These are phyloP conservation scores for Rhaphigaster nebulosa DNA, from an alignment of 2,888 invertebrate species.

Conservation along the genomic window DNA sequence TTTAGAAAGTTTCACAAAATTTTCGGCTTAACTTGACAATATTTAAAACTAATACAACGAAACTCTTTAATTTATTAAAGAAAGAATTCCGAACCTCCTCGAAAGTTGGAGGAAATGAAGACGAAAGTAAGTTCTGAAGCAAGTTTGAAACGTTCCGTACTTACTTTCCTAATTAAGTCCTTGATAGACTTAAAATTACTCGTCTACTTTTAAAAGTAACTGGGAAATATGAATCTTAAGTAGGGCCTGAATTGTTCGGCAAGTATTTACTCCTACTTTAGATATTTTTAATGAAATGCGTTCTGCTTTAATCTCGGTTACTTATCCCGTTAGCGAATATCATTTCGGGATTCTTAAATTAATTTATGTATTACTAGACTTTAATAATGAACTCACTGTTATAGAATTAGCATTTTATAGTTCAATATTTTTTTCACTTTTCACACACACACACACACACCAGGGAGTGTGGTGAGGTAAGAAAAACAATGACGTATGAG, in stretches of 20 bases:
- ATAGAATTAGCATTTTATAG: too few relatives aligned
- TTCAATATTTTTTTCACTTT: too few relatives aligned
- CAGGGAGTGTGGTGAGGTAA: too few relatives aligned
- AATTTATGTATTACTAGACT: too few relatives aligned
- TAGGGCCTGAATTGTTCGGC: background rate
- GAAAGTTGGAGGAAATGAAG: slow-evolving; percentile 21
- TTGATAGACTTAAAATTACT: slow-evolving; percentile 31
- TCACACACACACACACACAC: too few relatives aligned
- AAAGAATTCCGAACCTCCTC: background rate
- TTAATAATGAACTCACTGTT: too few relatives aligned
- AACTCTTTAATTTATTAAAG: slow-evolving; percentile 36
- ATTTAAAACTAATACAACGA: background rate
- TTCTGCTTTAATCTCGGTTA: background rate
- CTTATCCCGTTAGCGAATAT: background rate
- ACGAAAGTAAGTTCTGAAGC: background rate
- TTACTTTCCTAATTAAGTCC: slow-evolving; percentile 33
- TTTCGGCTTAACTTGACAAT: background rate
- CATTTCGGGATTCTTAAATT: background rate
- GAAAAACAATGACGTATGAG: too few relatives aligned
- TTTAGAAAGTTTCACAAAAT: background rate
- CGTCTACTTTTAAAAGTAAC: background rate
- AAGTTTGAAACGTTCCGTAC: slow-evolving; percentile 12
- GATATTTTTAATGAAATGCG: background rate
- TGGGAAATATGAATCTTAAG: slow-evolving; percentile 35
- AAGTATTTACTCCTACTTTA: background rate